Evolutionary conservation across 53 echinoderm and acorn worm genomes (phyloP).

Genomic region (Temnopleurus reevesii): DNA sequence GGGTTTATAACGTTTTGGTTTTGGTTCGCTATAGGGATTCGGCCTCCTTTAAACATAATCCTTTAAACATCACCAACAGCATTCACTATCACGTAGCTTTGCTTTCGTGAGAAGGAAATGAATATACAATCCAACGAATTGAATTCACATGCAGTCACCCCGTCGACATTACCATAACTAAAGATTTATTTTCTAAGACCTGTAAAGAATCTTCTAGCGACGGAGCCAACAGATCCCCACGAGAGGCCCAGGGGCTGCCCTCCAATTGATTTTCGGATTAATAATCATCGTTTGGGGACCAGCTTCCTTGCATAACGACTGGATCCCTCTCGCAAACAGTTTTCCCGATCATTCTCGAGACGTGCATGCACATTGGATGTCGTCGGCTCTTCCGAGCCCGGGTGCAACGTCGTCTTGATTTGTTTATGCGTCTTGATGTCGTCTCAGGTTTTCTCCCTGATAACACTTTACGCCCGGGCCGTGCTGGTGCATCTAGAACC

Average conservation of each 20-base stretch:
- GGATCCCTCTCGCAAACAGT: conserved; percentile 28
- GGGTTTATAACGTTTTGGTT: no score
- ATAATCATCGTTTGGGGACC: conserved; percentile 39
- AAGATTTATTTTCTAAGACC: no score
- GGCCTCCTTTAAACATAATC: no score
- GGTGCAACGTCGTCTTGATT: conserved; percentile 1
- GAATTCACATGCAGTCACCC: no score
- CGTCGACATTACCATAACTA: no score
- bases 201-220: no score
- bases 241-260: not conserved
- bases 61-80: no score
- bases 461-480: conserved; percentile 22
- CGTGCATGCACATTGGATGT: conserved; percentile 46
- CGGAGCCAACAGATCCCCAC: not conserved
- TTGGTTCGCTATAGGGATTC: no score
- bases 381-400: not conserved
- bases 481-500: not conserved
- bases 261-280: conserved; percentile 34
- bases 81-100: no score
- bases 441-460: not conserved
- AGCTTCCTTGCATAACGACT: conserved; percentile 19
- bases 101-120: no score
- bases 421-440: not conserved
- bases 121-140: no score
- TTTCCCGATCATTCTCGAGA: conserved; percentile 15